Percentiles rank a stretch among this genome's conserved stretches.
Conservation (phyloP, 2,888 invertebrate genomes). For the Mythimna ferrago region DNA sequence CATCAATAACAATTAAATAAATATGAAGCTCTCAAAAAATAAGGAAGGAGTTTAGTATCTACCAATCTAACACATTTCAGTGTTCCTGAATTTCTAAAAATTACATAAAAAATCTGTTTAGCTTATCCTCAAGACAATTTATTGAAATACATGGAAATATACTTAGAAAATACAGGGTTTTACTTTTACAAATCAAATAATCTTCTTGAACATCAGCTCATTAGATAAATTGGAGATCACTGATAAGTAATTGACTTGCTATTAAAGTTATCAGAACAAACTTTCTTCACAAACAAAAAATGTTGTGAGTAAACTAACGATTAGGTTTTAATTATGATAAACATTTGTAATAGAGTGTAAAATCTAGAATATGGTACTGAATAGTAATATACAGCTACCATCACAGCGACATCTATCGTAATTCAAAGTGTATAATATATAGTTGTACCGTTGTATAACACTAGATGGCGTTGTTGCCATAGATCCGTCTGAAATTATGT, state of each 20-base stretch:
- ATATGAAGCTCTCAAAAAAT: background rate
- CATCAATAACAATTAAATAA: slow-evolving; percentile 17
- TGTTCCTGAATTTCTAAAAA: background rate
- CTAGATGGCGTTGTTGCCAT: slow-evolving; percentile 71
- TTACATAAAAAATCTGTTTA: background rate
- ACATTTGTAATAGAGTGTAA: background rate
- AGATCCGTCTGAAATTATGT: background rate
- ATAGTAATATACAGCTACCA: background rate
- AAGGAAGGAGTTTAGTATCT: background rate
- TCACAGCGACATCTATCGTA: slow-evolving; percentile 68
- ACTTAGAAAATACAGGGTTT: background rate
- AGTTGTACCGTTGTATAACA: background rate
- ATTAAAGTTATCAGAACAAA: background rate
- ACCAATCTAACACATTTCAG: background rate
- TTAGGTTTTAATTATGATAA: background rate
- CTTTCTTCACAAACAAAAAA: background rate
- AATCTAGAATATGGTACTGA: background rate
- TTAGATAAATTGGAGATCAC: background rate
- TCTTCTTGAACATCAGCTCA: slow-evolving; percentile 1
- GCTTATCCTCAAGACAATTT: background rate
- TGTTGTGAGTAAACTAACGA: background rate
- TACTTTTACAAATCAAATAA: background rate
- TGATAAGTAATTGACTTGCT: background rate
- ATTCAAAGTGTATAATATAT: slow-evolving; percentile 5
- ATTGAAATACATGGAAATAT: background rate